Conservation (phyloP, 2,797 vertebrate genomes). For the Labroides dimidiatus region DNA sequence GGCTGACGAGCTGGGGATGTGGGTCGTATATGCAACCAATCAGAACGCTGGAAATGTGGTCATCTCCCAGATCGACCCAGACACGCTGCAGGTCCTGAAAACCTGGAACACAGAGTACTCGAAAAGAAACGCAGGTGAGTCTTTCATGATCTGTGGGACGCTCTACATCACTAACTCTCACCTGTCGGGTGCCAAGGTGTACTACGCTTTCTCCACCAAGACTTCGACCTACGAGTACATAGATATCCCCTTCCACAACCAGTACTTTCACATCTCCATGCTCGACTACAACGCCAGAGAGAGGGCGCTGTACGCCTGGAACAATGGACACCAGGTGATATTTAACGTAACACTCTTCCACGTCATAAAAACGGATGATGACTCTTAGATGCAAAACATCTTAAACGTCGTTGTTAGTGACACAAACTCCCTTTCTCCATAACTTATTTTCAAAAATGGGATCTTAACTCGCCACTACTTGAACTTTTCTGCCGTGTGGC, state of each 20-base stretch:
- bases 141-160: slow-evolving; percentile 99
- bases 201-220: slow-evolving; percentile 97
- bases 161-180: slow-evolving; percentile 98
- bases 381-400: slow-evolving; percentile 82
- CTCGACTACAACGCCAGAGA: slow-evolving; percentile 97
- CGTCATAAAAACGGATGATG: slow-evolving; percentile 97
- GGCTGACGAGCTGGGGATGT: slow-evolving; percentile 97
- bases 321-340: slow-evolving; percentile 98
- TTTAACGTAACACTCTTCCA: slow-evolving; percentile 98
- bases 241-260: slow-evolving; percentile 98
- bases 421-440: slow-evolving; percentile 38
- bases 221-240: slow-evolving; percentile 96
- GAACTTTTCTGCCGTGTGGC: slow-evolving; percentile 60
- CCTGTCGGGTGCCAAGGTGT: slow-evolving; percentile 96
- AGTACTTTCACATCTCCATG: slow-evolving; percentile 99
- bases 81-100: slow-evolving; percentile 93
- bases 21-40: slow-evolving; percentile 97
- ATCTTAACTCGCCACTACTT: slow-evolving; percentile 57
- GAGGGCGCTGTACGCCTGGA: slow-evolving; percentile 97
- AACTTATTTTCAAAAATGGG: slow-evolving; percentile 40
- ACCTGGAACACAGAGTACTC: slow-evolving; percentile 98
- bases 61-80: slow-evolving; percentile 92
- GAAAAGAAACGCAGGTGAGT: slow-evolving; percentile 96
- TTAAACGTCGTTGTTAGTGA: slow-evolving; percentile 70
- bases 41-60: slow-evolving; percentile 98